A percentile compares a stretch with the other conserved stretches of the same genome.
phyloP scores from a whole-genome alignment of 2,113 vertebrate genomes.

The Saguinus imperator region DNA sequence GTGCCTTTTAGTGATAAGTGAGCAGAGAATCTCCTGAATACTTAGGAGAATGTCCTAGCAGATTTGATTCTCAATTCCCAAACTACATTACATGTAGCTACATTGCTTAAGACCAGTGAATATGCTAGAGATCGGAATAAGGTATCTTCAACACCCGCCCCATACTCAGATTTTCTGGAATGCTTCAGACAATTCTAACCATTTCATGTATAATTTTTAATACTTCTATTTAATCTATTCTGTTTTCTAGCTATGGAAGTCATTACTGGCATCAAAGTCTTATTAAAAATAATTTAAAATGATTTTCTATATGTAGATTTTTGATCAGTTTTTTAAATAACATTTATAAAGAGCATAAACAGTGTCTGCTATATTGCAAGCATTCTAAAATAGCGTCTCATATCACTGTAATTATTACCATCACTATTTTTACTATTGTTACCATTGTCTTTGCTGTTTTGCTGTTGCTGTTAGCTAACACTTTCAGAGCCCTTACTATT shows the following conservation, averaged over 20 bases:
- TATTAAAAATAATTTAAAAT: constrained; percentile 34
- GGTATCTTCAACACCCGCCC: neutral
- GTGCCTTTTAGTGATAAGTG: neutral
- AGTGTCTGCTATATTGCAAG: neutral
- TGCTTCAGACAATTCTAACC: neutral
- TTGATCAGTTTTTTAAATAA: neutral
- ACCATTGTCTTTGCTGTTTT: neutral
- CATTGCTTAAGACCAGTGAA: neutral
- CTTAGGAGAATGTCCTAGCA: neutral
- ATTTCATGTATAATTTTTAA: neutral
- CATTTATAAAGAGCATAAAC: neutral
- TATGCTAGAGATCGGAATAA: neutral
- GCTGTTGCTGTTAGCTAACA: neutral
- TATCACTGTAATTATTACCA: neutral
- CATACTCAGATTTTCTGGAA: neutral
- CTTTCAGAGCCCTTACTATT: neutral
- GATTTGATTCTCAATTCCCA: neutral
- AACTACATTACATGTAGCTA: neutral
- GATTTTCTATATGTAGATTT: neutral
- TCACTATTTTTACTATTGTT: neutral
- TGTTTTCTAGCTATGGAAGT: neutral
- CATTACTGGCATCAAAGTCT: neutral
- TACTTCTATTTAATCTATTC: neutral
- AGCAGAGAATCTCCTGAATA: neutral
- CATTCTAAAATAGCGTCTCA: neutral